A percentile compares a stretch with the other conserved stretches of the same genome.
phyloP scores from a whole-genome alignment of 2,797 vertebrate genomes.

The Mus minutoides region DNA sequence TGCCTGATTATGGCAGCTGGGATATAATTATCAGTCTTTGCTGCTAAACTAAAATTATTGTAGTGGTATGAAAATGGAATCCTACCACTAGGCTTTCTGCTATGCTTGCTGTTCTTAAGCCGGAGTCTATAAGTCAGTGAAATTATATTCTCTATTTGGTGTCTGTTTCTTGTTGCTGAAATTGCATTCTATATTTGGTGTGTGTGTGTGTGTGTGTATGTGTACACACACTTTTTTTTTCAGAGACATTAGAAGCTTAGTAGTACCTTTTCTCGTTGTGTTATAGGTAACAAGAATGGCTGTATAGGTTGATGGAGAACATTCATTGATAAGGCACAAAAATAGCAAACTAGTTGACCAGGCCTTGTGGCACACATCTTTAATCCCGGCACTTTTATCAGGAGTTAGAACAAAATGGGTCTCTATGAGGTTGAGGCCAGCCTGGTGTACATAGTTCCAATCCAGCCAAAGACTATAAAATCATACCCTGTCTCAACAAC shows the following conservation, averaged over 20 bases:
- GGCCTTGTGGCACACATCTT: neutral
- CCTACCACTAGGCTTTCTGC: neutral
- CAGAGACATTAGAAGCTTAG: neutral
- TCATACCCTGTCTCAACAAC: neutral
- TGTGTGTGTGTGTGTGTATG: too few relatives aligned
- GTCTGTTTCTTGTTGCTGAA: slow-evolving; percentile 9
- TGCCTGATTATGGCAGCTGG: neutral
- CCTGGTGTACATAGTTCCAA: neutral
- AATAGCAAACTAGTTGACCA: neutral
- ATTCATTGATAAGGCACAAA: neutral
- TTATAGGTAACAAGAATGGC: neutral
- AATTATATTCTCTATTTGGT: neutral
- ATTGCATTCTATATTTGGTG: neutral
- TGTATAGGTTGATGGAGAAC: neutral
- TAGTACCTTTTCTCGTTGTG: neutral
- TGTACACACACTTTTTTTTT: neutral
- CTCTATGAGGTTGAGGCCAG: neutral
- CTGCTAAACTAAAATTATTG: slow-evolving; percentile 6
- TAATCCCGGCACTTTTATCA: neutral
- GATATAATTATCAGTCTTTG: neutral
- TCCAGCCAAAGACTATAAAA: neutral
- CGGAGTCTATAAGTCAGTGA: neutral
- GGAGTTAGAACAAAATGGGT: neutral
- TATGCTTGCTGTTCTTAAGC: neutral
- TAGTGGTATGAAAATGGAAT: slow-evolving; percentile 14